Conservation (phyloP, 2,113 vertebrate genomes). For the Microcebus griseorufus region DNA sequence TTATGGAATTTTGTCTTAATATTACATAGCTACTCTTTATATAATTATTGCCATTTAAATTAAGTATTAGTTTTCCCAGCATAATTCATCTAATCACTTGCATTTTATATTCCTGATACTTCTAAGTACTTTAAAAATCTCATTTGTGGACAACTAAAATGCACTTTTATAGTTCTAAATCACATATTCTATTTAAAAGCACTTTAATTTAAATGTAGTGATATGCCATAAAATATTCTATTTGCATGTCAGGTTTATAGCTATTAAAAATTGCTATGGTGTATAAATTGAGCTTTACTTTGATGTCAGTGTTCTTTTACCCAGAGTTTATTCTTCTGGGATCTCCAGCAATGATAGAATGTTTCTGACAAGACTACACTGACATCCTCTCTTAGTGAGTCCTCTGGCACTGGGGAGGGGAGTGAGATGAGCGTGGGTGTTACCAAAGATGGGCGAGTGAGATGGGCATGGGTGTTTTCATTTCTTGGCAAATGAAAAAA, state of each 20-base stretch:
- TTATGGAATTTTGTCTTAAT: slow-evolving; percentile 28
- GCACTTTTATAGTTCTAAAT: slow-evolving; percentile 40
- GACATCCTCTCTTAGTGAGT: neutral
- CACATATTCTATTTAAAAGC: slow-evolving; percentile 51
- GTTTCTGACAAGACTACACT: neutral
- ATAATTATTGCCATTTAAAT: slow-evolving; percentile 29
- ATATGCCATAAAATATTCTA: slow-evolving; percentile 33
- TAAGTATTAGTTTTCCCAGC: slow-evolving; percentile 24
- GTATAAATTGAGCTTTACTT: neutral
- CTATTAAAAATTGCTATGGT: neutral
- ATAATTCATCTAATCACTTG: slow-evolving; percentile 44
- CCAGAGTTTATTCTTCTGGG: neutral
- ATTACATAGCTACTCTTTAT: neutral
- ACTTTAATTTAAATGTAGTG: slow-evolving; percentile 39
- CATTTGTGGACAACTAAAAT: slow-evolving; percentile 51
- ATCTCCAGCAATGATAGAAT: neutral
- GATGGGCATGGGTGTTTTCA: neutral
- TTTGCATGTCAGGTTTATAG: slow-evolving; percentile 4
- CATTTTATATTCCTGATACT: slow-evolving; percentile 46
- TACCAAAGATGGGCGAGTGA: neutral
- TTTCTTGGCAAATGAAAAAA: neutral
- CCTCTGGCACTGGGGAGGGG: neutral
- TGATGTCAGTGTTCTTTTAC: neutral
- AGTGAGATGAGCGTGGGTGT: no score
- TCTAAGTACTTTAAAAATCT: slow-evolving; percentile 51